Conservation (phyloP, 2,113 vertebrate species). For the Ptilonorhynchus violaceus region DNA sequence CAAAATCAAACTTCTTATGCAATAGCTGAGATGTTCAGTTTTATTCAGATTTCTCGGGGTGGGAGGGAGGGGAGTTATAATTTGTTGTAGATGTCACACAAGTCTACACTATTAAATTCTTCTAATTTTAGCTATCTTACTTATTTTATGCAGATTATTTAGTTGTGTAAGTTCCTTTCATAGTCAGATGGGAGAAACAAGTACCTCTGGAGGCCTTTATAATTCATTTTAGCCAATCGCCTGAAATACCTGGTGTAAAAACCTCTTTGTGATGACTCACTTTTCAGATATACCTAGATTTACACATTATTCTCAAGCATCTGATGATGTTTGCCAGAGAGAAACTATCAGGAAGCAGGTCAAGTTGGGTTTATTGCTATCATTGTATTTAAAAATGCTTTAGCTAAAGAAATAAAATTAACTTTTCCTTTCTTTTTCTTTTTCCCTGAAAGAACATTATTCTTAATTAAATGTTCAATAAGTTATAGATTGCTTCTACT, state of each 20-base stretch:
- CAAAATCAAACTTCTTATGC: background rate
- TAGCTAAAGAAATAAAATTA: background rate
- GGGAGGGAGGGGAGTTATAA: background rate
- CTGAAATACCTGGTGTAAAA: background rate
- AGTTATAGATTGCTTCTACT: background rate
- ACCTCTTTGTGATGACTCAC: rapidly evolving
- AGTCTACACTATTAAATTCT: background rate
- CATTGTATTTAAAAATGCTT: background rate
- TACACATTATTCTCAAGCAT: background rate
- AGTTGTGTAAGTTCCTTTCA: background rate
- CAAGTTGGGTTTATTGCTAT: background rate
- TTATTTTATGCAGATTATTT: background rate
- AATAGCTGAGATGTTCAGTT: background rate
- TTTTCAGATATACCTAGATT: background rate
- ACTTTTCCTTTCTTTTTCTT: background rate
- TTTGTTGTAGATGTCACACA: background rate
- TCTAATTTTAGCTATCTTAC: background rate
- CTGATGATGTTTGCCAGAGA: background rate
- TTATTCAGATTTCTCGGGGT: background rate
- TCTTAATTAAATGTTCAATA: background rate
- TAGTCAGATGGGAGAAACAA: background rate
- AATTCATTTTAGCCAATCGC: background rate
- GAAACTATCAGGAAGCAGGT: background rate
- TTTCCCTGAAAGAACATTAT: background rate
- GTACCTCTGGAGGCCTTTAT: background rate